Conservation (phyloP, 1,140 invertebrate species). For the Drosophila pachea region DNA sequence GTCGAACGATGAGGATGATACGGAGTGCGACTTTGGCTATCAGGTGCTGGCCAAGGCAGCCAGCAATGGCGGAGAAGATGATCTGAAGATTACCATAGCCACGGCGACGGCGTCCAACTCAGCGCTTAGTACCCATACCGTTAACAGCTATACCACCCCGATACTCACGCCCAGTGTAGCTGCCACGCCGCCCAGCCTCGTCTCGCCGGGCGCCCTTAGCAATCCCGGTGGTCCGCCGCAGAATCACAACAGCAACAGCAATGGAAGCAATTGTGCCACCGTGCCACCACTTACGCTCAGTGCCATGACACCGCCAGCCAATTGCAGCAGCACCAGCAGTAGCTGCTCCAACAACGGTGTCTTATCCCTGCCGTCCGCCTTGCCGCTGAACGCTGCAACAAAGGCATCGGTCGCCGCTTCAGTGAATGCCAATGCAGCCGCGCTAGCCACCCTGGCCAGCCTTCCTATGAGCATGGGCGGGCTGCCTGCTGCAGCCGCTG, state of each 20-base stretch:
- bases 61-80: slow-evolving; percentile 62
- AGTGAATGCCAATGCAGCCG: slow-evolving; percentile 47
- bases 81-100: slow-evolving; percentile 65
- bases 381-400: slow-evolving; percentile 33
- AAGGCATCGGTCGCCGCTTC: slow-evolving; percentile 25
- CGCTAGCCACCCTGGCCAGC: slow-evolving; percentile 52
- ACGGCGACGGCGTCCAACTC: slow-evolving; percentile 36
- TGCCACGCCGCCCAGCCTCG: slow-evolving; percentile 51
- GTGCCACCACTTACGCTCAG: slow-evolving; percentile 58
- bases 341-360: slow-evolving; percentile 44
- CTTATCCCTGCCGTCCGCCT: slow-evolving; percentile 50
- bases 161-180: slow-evolving; percentile 54
- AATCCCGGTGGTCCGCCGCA: slow-evolving; percentile 29
- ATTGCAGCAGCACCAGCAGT: slow-evolving; percentile 33
- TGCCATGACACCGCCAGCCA: slow-evolving; percentile 46
- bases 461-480: slow-evolving; percentile 54
- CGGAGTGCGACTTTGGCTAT: slow-evolving; percentile 74
- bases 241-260: slow-evolving; percentile 52
- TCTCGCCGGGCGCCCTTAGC: slow-evolving; percentile 45
- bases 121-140: slow-evolving; percentile 47
- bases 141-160: slow-evolving; percentile 57
- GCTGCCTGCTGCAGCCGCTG: slow-evolving; percentile 28
- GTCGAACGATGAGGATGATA: slow-evolving; percentile 73
- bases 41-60: slow-evolving; percentile 72
- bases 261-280: slow-evolving; percentile 60